Percentiles rank a stretch among this genome's conserved stretches.
phyloP scores from a whole-genome alignment of 2,113 vertebrate species.

The Salminus brasiliensis region DNA sequence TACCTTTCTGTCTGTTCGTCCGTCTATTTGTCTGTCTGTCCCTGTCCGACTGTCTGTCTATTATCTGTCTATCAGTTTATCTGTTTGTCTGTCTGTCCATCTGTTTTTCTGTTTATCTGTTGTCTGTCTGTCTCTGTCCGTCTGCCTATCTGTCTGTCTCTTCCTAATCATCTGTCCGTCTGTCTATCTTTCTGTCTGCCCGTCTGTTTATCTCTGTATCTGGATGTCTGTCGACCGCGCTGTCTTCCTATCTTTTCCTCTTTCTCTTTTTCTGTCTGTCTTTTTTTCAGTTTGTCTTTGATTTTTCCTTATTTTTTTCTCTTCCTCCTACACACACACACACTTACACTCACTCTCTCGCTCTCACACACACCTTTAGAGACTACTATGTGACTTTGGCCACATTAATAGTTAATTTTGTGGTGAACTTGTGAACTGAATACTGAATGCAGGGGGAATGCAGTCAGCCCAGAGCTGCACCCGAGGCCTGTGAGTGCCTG shows the following conservation, averaged over 20 bases:
- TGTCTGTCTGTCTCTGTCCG: not conserved
- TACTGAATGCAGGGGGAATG: slow-evolving; percentile 14
- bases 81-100: not conserved
- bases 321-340: not conserved
- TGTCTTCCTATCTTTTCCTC: not conserved
- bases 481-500: slow-evolving; percentile 33
- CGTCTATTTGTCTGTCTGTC: too few species aligned
- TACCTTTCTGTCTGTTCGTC: not conserved
- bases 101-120: not conserved
- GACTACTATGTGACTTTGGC: slow-evolving; percentile 57
- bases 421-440: slow-evolving; percentile 67
- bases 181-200: too few species aligned
- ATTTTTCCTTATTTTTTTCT: not conserved
- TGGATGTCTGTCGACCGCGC: too few species aligned
- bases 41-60: not conserved
- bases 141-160: not conserved
- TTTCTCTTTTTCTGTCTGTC: not conserved
- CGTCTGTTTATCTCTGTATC: too few species aligned
- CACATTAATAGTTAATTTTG: slow-evolving; percentile 70
- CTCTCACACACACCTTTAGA: too few species aligned
- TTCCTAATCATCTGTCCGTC: not conserved
- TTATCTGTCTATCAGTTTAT: slow-evolving; percentile 44
- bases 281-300: not conserved
- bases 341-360: too few species aligned
- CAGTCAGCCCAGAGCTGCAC: slow-evolving; percentile 37